Evolutionary conservation across 2,113 vertebrate genomes (phyloP).

Genomic region (Craseonycteris thonglongyai): DNA sequence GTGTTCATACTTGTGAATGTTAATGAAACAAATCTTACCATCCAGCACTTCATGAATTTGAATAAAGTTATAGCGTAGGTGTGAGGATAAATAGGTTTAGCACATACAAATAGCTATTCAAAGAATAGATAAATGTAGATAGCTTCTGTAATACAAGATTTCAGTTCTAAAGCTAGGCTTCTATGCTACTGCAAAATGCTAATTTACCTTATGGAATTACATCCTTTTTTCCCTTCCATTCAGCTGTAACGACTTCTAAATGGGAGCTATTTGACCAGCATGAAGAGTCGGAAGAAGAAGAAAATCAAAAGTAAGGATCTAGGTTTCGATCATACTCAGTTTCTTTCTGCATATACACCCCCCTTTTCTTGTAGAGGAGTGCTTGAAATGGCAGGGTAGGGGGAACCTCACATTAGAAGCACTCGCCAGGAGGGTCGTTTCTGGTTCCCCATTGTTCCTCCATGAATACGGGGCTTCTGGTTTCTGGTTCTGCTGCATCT

Average conservation of each 20-base stretch:
- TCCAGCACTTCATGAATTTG: constrained; percentile 2
- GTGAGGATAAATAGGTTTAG: constrained; percentile 8
- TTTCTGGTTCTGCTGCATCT: constrained; percentile 39
- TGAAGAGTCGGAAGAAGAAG: constrained; percentile 89
- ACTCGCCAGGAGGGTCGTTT: neutral
- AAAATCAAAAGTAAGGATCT: constrained; percentile 87
- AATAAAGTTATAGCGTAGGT: constrained; percentile 9
- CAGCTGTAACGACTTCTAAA: constrained; percentile 97
- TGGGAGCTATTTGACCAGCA: constrained; percentile 97
- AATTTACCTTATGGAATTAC: constrained; percentile 49
- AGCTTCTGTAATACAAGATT: constrained; percentile 20
- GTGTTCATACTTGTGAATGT: neutral
- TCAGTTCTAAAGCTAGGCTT: neutral
- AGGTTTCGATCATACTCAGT: constrained; percentile 16
- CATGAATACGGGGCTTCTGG: constrained; percentile 32
- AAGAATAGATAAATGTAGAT: constrained; percentile 12
- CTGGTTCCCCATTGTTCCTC: constrained; percentile 8
- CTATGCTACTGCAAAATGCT: neutral
- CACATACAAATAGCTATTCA: constrained; percentile 28
- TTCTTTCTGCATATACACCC: neutral
- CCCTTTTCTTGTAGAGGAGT: constrained; percentile 20
- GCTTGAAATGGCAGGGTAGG: constrained; percentile 27
- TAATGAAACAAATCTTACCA: constrained; percentile 19
- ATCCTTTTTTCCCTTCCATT: constrained; percentile 39
- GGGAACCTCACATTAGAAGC: constrained; percentile 23